These are phyloP conservation scores for Sebastes itinus DNA, from an alignment of 2,797 vertebrate genomes.

Conservation along the genomic window DNA sequence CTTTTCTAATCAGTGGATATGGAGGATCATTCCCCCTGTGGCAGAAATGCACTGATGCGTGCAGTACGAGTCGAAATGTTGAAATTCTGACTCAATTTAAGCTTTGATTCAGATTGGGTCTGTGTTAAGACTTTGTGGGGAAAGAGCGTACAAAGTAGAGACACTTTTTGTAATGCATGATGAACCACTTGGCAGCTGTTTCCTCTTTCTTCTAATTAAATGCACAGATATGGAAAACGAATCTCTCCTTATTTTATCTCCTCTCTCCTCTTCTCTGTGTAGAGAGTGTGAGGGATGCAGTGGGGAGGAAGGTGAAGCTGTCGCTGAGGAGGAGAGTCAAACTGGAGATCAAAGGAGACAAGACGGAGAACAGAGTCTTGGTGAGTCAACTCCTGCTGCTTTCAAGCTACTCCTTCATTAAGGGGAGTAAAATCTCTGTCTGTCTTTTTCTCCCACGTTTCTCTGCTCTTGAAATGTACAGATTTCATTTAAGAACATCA, in stretches of 20 bases:
- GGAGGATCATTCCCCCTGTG: background rate
- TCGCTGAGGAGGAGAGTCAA: conserved; percentile 93
- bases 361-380: conserved; percentile 93
- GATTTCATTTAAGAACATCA: background rate
- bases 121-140: background rate
- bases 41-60: conserved; percentile 13
- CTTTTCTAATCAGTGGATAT: conserved; percentile 19
- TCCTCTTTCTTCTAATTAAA: background rate
- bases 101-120: background rate
- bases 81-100: background rate
- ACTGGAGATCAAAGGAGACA: conserved; percentile 94
- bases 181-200: background rate
- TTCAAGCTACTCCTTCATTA: conserved; percentile 31
- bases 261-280: conserved; percentile 38
- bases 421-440: background rate
- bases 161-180: background rate
- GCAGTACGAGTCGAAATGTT: background rate
- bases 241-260: background rate
- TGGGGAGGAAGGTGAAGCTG: conserved; percentile 93
- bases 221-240: background rate
- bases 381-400: conserved; percentile 80
- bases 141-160: background rate
- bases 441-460: background rate
- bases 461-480: conserved; percentile 7
- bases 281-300: conserved; percentile 94